A percentile compares a stretch with the other conserved stretches of the same genome.
phyloP scores from a whole-genome alignment of 1,140 invertebrate genomes.

The Galleria mellonella region DNA sequence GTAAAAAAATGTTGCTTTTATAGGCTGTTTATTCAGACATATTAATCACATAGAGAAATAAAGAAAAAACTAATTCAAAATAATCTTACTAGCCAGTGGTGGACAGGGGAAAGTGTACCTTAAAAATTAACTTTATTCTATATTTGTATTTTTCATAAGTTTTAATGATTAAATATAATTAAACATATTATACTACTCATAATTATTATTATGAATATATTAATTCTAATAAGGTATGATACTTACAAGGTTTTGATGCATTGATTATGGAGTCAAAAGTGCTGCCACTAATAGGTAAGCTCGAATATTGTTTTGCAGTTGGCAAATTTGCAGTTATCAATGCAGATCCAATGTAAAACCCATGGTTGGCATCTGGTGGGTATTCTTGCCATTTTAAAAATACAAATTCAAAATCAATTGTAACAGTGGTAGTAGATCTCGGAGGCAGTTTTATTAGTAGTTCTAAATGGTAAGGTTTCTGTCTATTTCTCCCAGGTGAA shows the following conservation, averaged over 20 bases:
- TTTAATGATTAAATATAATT: no score
- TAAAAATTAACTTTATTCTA: no score
- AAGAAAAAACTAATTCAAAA: no score
- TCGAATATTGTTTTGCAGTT: slow-evolving; percentile 85
- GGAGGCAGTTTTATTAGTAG: slow-evolving; percentile 87
- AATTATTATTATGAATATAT: neutral
- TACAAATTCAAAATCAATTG: slow-evolving; percentile 93
- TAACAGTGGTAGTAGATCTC: slow-evolving; percentile 86
- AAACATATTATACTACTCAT: no score
- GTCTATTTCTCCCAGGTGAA: slow-evolving; percentile 87
- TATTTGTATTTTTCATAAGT: no score
- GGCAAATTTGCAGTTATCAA: slow-evolving; percentile 87
- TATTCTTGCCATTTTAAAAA: slow-evolving; percentile 99
- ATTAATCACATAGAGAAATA: no score
- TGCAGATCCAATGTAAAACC: slow-evolving; percentile 94
- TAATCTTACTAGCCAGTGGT: no score
- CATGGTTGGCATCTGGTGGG: slow-evolving; percentile 99
- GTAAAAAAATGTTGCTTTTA: no score
- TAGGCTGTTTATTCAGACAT: no score
- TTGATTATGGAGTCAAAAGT: slow-evolving; percentile 80
- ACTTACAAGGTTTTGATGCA: slow-evolving; percentile 73
- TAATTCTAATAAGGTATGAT: slow-evolving; percentile 4
- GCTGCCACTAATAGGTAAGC: slow-evolving; percentile 81
- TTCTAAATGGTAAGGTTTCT: slow-evolving; percentile 92
- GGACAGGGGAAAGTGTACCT: no score